Evolutionary conservation across 2,797 vertebrate species (phyloP).

Genomic region (Vireo griseus): DNA sequence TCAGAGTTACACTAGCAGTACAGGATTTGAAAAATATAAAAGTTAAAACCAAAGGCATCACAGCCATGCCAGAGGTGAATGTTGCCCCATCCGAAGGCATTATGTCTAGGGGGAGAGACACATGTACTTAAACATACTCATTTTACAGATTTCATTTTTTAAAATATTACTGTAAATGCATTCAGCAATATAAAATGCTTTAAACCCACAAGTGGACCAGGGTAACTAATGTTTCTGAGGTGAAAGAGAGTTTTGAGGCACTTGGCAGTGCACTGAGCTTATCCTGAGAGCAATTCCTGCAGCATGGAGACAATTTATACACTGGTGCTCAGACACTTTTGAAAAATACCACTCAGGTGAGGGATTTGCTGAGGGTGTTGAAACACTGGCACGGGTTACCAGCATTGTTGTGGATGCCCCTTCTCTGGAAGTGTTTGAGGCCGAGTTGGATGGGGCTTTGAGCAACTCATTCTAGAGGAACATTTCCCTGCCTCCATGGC

Average conservation of each 20-base stretch:
- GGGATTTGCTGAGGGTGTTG: neutral
- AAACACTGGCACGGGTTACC: neutral
- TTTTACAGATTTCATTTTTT: neutral
- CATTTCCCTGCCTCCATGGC: fast-evolving
- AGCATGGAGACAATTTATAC: neutral
- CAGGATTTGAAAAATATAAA: no score
- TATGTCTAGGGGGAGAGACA: neutral
- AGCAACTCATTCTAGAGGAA: neutral
- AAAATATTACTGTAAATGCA: neutral
- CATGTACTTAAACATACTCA: neutral
- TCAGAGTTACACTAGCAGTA: no score
- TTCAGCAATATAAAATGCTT: neutral
- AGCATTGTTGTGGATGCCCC: neutral
- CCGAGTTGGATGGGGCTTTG: neutral
- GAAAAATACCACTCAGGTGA: neutral
- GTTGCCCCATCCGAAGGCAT: neutral
- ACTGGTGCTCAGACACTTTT: neutral
- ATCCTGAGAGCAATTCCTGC: neutral
- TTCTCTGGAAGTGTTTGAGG: neutral
- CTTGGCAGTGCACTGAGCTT: neutral
- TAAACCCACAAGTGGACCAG: neutral
- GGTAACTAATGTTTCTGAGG: neutral
- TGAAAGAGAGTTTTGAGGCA: neutral
- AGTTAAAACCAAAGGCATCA: no score
- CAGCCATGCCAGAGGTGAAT: neutral